A percentile compares a stretch with the other conserved stretches of the same genome.
These are phyloP conservation scores for Plestiodon gilberti DNA, from an alignment of 2,113 vertebrate genomes.

Conservation along the genomic window DNA sequence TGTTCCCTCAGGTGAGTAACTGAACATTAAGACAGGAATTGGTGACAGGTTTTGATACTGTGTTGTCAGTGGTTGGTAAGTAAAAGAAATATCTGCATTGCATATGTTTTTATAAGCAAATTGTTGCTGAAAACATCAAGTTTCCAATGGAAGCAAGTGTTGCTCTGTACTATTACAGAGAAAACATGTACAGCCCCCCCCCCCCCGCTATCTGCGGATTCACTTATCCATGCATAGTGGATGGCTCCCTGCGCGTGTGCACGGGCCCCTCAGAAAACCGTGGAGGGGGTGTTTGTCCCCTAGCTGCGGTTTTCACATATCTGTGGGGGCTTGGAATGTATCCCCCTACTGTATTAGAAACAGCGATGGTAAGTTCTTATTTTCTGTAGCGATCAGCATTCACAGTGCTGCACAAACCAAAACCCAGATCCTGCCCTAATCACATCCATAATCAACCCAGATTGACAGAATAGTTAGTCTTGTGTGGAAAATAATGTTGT, in stretches of 20 bases:
- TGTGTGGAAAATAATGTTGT: background rate
- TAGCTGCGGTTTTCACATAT: too few relatives aligned
- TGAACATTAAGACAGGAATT: slow-evolving; percentile 69
- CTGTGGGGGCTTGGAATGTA: too few relatives aligned
- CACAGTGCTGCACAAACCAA: background rate
- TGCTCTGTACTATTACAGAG: background rate
- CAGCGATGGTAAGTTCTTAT: background rate
- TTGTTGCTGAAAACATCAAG: background rate
- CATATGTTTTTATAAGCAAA: background rate
- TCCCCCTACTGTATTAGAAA: too few relatives aligned
- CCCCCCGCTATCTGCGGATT: too few relatives aligned
- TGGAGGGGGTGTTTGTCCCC: too few relatives aligned
- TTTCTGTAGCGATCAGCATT: background rate
- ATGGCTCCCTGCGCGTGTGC: too few relatives aligned
- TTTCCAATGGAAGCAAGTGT: background rate
- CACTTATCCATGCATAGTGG: too few relatives aligned
- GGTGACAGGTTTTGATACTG: slow-evolving; percentile 60
- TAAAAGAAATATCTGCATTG: slow-evolving; percentile 46
- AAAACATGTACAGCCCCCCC: too few relatives aligned
- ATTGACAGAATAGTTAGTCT: background rate
- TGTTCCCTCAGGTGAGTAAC: slow-evolving; percentile 78
- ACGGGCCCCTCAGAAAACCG: too few relatives aligned
- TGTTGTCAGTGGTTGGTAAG: slow-evolving; percentile 73
- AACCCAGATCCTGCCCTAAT: too few relatives aligned
- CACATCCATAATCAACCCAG: background rate